phyloP scores from a whole-genome alignment of 2,888 invertebrate species.

The Atherix ibis region DNA sequence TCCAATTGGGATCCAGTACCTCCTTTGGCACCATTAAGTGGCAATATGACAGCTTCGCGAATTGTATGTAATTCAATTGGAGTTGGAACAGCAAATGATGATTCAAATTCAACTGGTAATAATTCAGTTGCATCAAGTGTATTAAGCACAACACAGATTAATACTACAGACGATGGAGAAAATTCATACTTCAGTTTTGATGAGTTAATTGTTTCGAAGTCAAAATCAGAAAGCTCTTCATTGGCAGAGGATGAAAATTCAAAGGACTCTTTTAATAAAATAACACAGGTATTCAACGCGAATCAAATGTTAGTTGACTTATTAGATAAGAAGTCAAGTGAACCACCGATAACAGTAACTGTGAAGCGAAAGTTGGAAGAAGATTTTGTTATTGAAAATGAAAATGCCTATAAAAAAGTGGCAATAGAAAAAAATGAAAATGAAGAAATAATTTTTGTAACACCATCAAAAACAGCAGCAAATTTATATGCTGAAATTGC shows the following conservation, averaged over 20 bases:
- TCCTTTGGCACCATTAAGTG: constrained; percentile 28
- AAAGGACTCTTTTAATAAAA: constrained; percentile 30
- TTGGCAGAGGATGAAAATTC: constrained; percentile 39
- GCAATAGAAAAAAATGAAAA: constrained; percentile 36
- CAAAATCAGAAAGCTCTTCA: constrained; percentile 22
- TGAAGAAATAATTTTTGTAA: constrained; percentile 21
- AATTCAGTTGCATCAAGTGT: constrained; percentile 42
- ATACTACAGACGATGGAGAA: constrained; percentile 38
- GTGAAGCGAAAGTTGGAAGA: constrained; percentile 21
- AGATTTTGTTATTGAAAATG: constrained; percentile 17
- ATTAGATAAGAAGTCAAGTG: constrained; percentile 54
- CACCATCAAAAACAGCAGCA: constrained; percentile 61
- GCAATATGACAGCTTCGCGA: constrained; percentile 14
- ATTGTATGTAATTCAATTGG: constrained; percentile 6
- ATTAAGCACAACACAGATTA: constrained; percentile 24
- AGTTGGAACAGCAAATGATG: constrained; percentile 22
- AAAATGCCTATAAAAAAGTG: constrained; percentile 28
- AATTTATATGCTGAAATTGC: constrained; percentile 74
- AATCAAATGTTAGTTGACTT: constrained; percentile 74
- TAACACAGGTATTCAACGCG: constrained; percentile 22
- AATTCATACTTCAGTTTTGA: constrained; percentile 47
- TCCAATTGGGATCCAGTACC: constrained; percentile 25
- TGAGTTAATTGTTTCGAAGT: constrained; percentile 40
- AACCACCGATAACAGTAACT: constrained; percentile 31
- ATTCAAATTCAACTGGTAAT: constrained; percentile 36